Percentiles rank a stretch among this genome's conserved stretches.
phyloP scores from a whole-genome alignment of 2,888 invertebrate species.

The Leuctra nigra region DNA sequence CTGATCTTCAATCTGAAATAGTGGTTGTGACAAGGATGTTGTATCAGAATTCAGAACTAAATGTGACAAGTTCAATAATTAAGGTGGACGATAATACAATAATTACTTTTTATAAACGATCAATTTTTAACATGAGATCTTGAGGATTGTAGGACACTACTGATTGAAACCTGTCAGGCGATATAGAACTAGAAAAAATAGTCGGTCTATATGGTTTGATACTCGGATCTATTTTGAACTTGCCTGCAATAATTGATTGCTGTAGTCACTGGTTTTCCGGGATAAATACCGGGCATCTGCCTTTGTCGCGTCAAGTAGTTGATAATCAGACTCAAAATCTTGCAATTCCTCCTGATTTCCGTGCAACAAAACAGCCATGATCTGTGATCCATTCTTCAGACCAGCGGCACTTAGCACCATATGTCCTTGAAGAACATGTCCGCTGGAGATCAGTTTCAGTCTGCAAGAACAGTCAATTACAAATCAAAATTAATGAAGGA shows the following conservation, averaged over 20 bases:
- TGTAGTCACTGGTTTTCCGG: constrained; percentile 19
- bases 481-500: too few relatives aligned
- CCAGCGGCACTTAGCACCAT: constrained; percentile 50
- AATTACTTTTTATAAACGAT: too few relatives aligned
- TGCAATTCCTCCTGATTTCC: constrained; percentile 37
- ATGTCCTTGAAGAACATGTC: constrained; percentile 53
- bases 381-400: constrained; percentile 59
- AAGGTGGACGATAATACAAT: too few relatives aligned
- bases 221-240: too few relatives aligned
- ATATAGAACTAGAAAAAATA: too few relatives aligned
- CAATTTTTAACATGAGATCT: too few relatives aligned
- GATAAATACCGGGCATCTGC: constrained; percentile 28
- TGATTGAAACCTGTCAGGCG: too few relatives aligned
- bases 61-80: too few relatives aligned
- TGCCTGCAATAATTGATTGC: too few relatives aligned
- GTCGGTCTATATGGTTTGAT: too few relatives aligned
- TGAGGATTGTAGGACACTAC: too few relatives aligned
- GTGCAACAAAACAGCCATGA: constrained; percentile 55
- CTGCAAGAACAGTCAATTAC: constrained; percentile 39
- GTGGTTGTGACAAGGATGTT: too few relatives aligned
- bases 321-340: constrained; percentile 21
- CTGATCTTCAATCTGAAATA: constrained; percentile 63
- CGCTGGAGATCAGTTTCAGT: constrained; percentile 61
- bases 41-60: constrained; percentile 1
- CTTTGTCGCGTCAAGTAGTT: constrained; percentile 24